Conservation (phyloP, 92 coral and sea anemone genomes). For the Palythoa heliodiscus region DNA sequence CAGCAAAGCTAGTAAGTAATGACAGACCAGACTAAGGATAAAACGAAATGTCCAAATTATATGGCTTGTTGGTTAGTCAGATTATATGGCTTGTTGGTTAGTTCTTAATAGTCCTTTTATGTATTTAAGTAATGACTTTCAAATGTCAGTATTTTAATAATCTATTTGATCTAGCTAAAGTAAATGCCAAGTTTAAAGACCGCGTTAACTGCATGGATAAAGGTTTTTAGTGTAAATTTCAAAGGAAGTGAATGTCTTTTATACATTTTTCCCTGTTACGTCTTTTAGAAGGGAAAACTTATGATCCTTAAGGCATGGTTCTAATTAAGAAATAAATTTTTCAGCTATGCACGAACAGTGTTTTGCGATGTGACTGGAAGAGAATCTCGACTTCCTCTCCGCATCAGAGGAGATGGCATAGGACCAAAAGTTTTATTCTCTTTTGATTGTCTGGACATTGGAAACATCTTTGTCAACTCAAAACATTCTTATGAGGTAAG, state of each 20-base stretch:
- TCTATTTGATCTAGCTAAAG: no score
- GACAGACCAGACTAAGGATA: no score
- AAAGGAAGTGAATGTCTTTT: not conserved
- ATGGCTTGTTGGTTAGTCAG: no score
- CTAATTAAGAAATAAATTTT: not conserved
- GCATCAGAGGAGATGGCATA: slow-evolving; percentile 93
- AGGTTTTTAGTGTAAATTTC: no score
- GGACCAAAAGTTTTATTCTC: slow-evolving; percentile 94
- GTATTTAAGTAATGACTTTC: no score
- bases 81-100: no score
- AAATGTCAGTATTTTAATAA: no score
- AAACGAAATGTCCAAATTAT: no score
- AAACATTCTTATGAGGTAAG: slow-evolving; percentile 97
- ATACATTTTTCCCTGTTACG: not conserved
- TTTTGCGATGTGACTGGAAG: slow-evolving; percentile 98
- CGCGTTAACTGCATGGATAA: no score
- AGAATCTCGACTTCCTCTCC: slow-evolving; percentile 90
- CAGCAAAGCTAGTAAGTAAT: no score
- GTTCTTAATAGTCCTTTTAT: no score
- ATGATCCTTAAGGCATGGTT: not conserved
- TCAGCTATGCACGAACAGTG: slow-evolving; percentile 92
- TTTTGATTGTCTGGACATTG: slow-evolving; percentile 89
- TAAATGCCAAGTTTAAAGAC: no score
- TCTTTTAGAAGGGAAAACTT: not conserved
- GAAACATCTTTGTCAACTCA: slow-evolving; percentile 94